Evolutionary conservation across 2,113 vertebrate species (phyloP), one percentile per base, ranked within the genome.

Genomic region (Acinonyx jubatus): DNA sequence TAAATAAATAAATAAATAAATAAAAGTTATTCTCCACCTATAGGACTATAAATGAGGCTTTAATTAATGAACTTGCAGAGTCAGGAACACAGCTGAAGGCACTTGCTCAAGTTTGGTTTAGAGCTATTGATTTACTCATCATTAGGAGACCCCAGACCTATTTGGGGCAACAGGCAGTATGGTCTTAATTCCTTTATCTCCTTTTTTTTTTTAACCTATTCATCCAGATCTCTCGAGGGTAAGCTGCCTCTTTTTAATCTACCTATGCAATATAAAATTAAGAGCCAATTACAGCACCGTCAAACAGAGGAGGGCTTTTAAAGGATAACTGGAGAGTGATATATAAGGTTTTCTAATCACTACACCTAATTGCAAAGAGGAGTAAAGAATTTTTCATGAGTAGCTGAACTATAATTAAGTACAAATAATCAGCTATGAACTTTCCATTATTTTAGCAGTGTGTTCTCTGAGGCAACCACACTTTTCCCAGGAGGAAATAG

Each of bases 321-420:
- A 95, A 97, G 74, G 86, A 81, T 87, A 92, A 84, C 89, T 90
- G 95, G 89, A 97, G 65, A 96, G 38, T 92, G 87, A 95, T 94
- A 48, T 45, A 55, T 38, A 66, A 68, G 71, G 89, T 84, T 96
- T 93, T 6, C 69, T 97, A 90, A 92, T 95, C 90, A 91, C 45
- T 36, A 76, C 19, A 68, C 29, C 61, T 92, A 96, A 96, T 61
- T 97, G 80, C 90, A 96, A 87, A 92, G 76, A 97, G 87, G 68
- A 94, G 29, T 83, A 89, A 95, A 87, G 63, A 89, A 45, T 68
- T 91, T 96, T 81, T 76, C 65, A 61, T 33, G 68, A 93, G 68
- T 65, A 81, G 89, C 73, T 81, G 52, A 88, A 91, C 91, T 73
- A 36, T 93, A 85, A 85, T 96, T 92, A 95, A 91, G 83, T 74